Evolutionary conservation across 1,140 invertebrate species (phyloP).

Genomic region (Drosophila novamexicana): DNA sequence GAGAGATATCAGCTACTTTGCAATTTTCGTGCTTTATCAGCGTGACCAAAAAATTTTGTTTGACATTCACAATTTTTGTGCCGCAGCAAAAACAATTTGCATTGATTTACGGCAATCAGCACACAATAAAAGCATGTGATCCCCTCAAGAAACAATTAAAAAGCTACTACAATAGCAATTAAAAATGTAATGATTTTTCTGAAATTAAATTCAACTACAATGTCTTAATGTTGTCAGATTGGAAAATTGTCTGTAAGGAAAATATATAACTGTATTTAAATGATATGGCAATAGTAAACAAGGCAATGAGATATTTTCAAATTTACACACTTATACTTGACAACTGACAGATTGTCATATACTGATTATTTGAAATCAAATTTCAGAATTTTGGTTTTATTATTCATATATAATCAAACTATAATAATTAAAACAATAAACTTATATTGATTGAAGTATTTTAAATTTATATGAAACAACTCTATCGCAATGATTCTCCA

Average conservation of each 20-base stretch:
- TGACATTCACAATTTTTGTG: slow-evolving; percentile 23
- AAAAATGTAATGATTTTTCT: not conserved
- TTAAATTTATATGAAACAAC: too few species aligned
- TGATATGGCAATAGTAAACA: too few species aligned
- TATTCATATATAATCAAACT: too few species aligned
- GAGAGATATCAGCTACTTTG: slow-evolving; percentile 33
- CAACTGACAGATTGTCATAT: too few species aligned
- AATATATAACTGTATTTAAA: too few species aligned
- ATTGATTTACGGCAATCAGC: slow-evolving; percentile 9
- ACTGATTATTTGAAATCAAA: too few species aligned
- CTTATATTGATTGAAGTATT: too few species aligned
- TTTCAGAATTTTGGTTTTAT: too few species aligned
- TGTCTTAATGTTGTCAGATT: slow-evolving; percentile 3
- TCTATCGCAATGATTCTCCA: not conserved
- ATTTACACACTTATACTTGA: too few species aligned
- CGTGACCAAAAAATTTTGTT: slow-evolving; percentile 26
- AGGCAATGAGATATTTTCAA: too few species aligned
- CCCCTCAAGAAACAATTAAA: slow-evolving; percentile 10
- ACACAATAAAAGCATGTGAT: not conserved
- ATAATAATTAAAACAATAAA: too few species aligned
- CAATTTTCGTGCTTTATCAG: slow-evolving; percentile 41
- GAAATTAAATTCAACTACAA: not conserved
- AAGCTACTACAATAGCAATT: slow-evolving; percentile 3
- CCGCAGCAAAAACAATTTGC: slow-evolving; percentile 27
- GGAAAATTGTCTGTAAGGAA: not conserved